Percentiles rank a stretch among this genome's conserved stretches.
Conservation (phyloP, 2,113 vertebrate genomes). For the Hyperopisus bebe region DNA sequence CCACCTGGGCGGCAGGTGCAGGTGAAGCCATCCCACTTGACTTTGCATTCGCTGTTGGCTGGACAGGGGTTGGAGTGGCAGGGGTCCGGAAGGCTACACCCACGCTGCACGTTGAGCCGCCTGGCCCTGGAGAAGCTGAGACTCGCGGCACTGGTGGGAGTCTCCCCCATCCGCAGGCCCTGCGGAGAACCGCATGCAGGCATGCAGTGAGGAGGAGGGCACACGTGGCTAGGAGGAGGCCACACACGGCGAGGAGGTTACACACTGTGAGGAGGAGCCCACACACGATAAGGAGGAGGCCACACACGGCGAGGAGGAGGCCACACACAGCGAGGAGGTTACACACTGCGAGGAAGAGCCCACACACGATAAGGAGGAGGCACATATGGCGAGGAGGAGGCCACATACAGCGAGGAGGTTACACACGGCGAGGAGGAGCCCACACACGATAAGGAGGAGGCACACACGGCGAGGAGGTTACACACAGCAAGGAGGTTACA, state of each 20-base stretch:
- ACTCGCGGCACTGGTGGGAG: slow-evolving; percentile 23
- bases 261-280: neutral
- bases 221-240: too few relatives aligned
- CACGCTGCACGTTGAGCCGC: slow-evolving; percentile 70
- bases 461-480: neutral
- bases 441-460: neutral
- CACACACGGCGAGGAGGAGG: neutral
- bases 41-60: slow-evolving; percentile 75
- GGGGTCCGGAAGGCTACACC: slow-evolving; percentile 76
- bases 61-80: slow-evolving; percentile 83
- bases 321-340: too few relatives aligned
- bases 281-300: neutral
- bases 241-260: neutral
- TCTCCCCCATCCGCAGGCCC: slow-evolving; percentile 73
- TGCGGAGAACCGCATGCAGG: slow-evolving; percentile 34
- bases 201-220: neutral
- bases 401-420: too few relatives aligned
- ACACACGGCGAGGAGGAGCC: neutral
- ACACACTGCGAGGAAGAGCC: neutral
- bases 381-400: neutral
- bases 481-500: too few relatives aligned
- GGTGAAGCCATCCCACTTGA: slow-evolving; percentile 81
- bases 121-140: slow-evolving; percentile 65
- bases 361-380: neutral
- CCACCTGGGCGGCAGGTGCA: slow-evolving; percentile 81